Evolutionary conservation across 2,888 invertebrate genomes (phyloP).

Genomic region (Lasioglossum leucozonium): DNA sequence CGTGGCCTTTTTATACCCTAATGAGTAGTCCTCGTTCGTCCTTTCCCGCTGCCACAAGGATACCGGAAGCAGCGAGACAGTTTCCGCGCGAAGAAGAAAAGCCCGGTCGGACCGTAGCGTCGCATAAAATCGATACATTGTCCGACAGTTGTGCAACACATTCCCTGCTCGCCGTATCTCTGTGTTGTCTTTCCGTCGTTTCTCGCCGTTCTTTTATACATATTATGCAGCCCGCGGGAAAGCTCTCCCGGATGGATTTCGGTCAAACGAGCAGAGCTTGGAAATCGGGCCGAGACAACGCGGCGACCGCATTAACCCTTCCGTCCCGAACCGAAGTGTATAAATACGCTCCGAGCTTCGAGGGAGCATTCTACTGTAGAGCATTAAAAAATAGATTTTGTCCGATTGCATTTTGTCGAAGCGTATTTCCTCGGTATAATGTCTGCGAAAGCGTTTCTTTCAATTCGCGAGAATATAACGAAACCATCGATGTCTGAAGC

Average conservation of each 20-base stretch:
- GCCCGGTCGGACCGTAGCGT: slow-evolving; percentile 6
- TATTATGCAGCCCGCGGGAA: not conserved
- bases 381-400: not conserved
- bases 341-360: not conserved
- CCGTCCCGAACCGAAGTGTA: not conserved
- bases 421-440: too few relatives aligned
- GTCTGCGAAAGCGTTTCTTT: too few relatives aligned
- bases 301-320: not conserved
- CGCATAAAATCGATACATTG: slow-evolving; percentile 55
- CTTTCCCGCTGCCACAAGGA: slow-evolving; percentile 9
- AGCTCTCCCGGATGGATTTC: slow-evolving; percentile 27
- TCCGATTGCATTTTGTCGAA: not conserved
- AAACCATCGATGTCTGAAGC: too few relatives aligned
- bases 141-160: slow-evolving; percentile 42
- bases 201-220: not conserved
- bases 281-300: not conserved
- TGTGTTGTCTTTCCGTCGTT: not conserved
- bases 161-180: not conserved
- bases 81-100: slow-evolving; percentile 16
- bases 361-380: not conserved
- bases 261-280: slow-evolving; percentile 3
- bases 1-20: not conserved
- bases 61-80: slow-evolving; percentile 12
- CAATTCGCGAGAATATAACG: too few relatives aligned
- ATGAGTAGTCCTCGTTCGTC: slow-evolving; percentile 8